Base-by-base conservation (phyloP, 2,797 vertebrate genomes). In the Hyperoplus lanceolatus region DNA sequence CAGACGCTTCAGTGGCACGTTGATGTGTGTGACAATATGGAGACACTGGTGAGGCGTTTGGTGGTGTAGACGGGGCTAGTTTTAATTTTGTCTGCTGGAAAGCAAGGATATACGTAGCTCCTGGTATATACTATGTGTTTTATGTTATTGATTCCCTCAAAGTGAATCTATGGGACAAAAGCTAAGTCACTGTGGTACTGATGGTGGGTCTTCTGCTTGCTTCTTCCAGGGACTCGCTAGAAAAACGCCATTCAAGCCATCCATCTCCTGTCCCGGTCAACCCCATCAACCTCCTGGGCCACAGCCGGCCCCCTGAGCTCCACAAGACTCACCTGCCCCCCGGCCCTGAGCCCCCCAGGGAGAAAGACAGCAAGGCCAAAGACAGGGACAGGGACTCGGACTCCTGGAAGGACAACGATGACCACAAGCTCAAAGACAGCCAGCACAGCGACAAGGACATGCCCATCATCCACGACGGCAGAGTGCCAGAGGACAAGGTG, bases 231-330 rank as follows among this genome's bases (percentile, higher is more conserved):
- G 98, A 99, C 82, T 95, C 95, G 77, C 90, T 93, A 46, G 98
- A 99, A 87, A 99, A 99, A 84, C 96, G 97, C 70, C 98, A 98
- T 91, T 65, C 96, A 1, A 97, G 95, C 93, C 98, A 99, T 92
- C 95, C 96, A 48, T 98, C 97, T 15, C 97, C 98, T n/a, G 96
- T 96, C 84, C 96, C 97, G 43, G 69, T 96, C 77, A 96, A 95
- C 90, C 91, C 97, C 77, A 94, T 96, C 84, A 95, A 91, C 92
- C 92, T 97, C 78, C 95, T 98, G 61, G 95, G 97, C 73, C 97
- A 98, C 86, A 94, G 62, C 75, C 96, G 97, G 59, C 93, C 96
- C 85, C 94, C 96, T 0, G 97, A 99, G 81, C 96, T 96, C 92
- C 95, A 96, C 86, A 94, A 97, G 92, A 97, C 94, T 92, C 97